Base-by-base conservation (phyloP, 2,113 vertebrate species). In the Zapornia atra region DNA sequence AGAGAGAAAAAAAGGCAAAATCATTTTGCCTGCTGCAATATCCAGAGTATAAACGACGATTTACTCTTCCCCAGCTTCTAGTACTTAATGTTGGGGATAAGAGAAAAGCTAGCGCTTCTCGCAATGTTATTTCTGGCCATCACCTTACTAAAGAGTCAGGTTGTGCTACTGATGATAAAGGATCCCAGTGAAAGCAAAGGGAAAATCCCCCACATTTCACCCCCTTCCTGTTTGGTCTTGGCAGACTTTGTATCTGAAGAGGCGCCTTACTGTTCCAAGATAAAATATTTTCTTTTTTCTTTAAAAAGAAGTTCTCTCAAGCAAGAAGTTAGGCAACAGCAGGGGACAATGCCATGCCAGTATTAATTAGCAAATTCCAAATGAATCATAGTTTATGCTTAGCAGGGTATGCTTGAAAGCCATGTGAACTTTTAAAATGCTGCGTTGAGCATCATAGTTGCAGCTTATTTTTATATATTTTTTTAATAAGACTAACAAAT, bases 291-390 rank as follows among this genome's bases (percentile, higher is more conserved):
- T 54, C 60, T 83, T 86, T 82, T 83, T 95, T 75, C 65, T 94
- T 94, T 57, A 53, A 31, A 86, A 94, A 79, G 46, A 77, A 92
- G 73, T 90, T 94, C 73, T 96, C 92, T 86, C 92, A 88, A 72
- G 72, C 73, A 93, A 96, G 83, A 96, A 94, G 73, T 86, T 95
- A 92, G 90, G 82, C 92, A 92, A 73, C 96, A 94, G 94, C 88
- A 91, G 94, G 96, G 80, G 85, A 95, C 91, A 94, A 90, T 5
- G 12, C 76, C 82, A 72, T 83, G 80, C 86, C 96, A 96, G 82
- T 92, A 92, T 97, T 96, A 96, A 97, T 97, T 97, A 97, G 90
- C 85, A 94, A 91, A 85, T 94, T 82, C 82, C 88, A 94, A 96
- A 90, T 91, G 88, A 96, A 92, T 94, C 94, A 77, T 81, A 44